phyloP scores from a whole-genome alignment of 2,113 vertebrate genomes.

The Thermophis baileyi region DNA sequence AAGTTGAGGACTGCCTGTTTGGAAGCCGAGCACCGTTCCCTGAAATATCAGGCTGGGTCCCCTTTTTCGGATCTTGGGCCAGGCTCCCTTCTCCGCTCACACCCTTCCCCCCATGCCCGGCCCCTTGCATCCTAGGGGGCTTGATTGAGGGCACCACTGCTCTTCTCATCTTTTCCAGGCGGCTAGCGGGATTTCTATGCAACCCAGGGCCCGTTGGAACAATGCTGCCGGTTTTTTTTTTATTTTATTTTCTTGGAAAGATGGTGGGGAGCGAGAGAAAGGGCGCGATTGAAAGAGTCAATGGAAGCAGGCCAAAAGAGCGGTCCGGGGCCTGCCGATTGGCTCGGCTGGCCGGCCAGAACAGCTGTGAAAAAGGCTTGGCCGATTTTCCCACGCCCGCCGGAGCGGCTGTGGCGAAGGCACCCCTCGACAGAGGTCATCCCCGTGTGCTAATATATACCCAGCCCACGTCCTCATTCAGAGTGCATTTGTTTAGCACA shows the following conservation, averaged over 20 bases:
- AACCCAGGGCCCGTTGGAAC: background rate
- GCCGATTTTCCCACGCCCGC: background rate
- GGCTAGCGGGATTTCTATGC: background rate
- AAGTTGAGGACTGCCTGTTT: background rate
- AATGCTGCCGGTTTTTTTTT: background rate
- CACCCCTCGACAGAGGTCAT: background rate
- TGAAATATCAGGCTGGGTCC: background rate
- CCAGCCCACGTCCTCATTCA: background rate
- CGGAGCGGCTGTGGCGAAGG: background rate
- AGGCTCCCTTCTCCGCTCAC: background rate
- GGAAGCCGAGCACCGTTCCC: background rate
- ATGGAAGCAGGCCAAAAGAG: background rate
- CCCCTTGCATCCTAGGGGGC: background rate
- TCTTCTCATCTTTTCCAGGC: background rate
- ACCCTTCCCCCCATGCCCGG: background rate
- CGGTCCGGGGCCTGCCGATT: background rate
- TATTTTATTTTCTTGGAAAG: background rate
- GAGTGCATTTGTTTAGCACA: background rate
- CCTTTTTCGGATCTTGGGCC: too few species aligned
- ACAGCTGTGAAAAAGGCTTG: conserved; percentile 1
- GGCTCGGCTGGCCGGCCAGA: background rate
- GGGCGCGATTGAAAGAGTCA: background rate
- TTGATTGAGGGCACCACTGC: background rate
- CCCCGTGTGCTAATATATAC: background rate
- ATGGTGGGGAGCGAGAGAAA: background rate